phyloP scores from a whole-genome alignment of 2,113 vertebrate genomes.

The Notiomystis cincta region DNA sequence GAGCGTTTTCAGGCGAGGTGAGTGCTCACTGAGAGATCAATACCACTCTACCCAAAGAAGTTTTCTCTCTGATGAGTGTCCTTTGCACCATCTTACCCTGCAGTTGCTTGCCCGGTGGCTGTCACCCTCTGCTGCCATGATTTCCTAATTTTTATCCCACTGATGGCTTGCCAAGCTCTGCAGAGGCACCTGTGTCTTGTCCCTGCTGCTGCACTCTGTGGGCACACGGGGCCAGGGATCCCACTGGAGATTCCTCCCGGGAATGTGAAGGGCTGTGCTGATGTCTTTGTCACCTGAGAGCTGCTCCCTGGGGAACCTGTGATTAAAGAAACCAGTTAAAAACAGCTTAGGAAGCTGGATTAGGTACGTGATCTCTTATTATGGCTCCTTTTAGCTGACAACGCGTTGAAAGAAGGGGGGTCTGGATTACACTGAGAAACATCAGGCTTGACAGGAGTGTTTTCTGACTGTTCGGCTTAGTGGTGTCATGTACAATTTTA shows the following conservation, averaged over 20 bases:
- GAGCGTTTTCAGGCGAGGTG: background rate
- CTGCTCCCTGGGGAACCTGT: background rate
- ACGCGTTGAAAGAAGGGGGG: background rate
- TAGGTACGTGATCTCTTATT: slow-evolving; percentile 43
- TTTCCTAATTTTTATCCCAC: background rate
- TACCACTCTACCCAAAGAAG: background rate
- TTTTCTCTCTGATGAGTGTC: background rate
- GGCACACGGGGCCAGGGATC: background rate
- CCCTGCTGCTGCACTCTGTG: background rate
- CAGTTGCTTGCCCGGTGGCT: background rate
- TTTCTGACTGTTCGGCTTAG: slow-evolving; percentile 53
- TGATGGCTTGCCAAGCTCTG: accelerated
- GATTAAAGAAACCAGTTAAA: slow-evolving; percentile 49
- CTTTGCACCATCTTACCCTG: background rate
- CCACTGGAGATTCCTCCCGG: background rate
- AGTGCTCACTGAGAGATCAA: background rate
- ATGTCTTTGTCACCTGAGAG: slow-evolving; percentile 36
- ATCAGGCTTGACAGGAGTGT: slow-evolving; percentile 19
- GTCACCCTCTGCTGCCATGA: background rate
- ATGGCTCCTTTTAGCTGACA: slow-evolving; percentile 30
- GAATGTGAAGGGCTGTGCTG: background rate
- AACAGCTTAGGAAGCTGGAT: slow-evolving; percentile 48
- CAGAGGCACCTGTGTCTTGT: background rate
- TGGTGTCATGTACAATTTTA: slow-evolving; percentile 51
- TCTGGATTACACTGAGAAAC: slow-evolving; percentile 22